These are phyloP conservation scores for Microchrysa polita DNA, from an alignment of 2,888 invertebrate species.

Conservation along the genomic window DNA sequence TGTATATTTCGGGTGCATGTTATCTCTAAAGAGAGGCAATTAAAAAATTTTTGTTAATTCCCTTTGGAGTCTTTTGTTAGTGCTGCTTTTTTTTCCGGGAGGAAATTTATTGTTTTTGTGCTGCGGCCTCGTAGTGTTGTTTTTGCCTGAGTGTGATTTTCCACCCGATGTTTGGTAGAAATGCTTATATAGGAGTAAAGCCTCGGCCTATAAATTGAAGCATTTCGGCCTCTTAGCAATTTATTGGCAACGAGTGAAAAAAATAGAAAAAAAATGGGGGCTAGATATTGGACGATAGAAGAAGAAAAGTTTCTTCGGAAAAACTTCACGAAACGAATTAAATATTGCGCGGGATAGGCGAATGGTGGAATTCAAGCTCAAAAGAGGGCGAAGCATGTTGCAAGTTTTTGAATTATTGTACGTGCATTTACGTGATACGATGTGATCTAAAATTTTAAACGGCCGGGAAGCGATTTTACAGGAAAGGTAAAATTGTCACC, in stretches of 20 bases:
- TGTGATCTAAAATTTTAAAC: constrained; percentile 26
- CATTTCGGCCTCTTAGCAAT: constrained; percentile 21
- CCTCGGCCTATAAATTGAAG: neutral
- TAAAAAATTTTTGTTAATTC: constrained; percentile 43
- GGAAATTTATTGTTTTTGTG: constrained; percentile 29
- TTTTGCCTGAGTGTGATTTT: neutral
- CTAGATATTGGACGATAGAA: neutral
- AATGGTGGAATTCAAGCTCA: neutral
- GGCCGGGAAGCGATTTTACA: neutral
- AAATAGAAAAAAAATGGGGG: too few relatives aligned
- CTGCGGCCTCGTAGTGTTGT: neutral
- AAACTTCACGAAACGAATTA: neutral
- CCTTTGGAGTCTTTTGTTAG: constrained; percentile 26
- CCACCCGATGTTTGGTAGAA: too few relatives aligned
- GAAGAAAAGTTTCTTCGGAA: neutral
- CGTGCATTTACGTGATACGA: constrained; percentile 22
- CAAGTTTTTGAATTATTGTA: neutral
- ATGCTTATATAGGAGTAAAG: too few relatives aligned
- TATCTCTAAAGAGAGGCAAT: constrained; percentile 41
- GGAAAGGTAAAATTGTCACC: neutral
- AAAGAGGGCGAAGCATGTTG: constrained; percentile 5
- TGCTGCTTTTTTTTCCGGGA: constrained; percentile 21
- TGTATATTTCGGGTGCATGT: neutral
- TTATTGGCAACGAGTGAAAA: constrained; percentile 35
- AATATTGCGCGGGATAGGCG: neutral